Percentiles rank a stretch among this genome's conserved stretches.
Conservation (phyloP, 2,888 invertebrate species). For the Apeira syringaria region DNA sequence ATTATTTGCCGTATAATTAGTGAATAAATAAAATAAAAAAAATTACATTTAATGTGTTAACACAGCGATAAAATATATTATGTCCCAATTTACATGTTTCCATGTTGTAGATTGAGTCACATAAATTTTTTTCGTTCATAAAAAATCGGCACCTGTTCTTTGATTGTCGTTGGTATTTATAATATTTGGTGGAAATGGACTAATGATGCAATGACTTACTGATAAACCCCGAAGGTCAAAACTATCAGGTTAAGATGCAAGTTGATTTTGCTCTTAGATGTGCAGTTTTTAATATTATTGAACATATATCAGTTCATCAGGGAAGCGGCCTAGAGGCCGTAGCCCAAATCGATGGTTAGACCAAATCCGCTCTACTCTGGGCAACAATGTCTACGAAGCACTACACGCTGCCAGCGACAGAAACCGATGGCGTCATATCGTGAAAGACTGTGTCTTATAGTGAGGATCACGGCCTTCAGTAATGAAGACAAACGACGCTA, state of each 20-base stretch:
- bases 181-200: no score
- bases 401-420: no score
- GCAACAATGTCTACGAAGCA: no score
- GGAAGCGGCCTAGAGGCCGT: no score
- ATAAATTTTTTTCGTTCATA: slow-evolving; percentile 9
- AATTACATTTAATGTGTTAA: slow-evolving; percentile 9
- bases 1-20: slow-evolving; percentile 3
- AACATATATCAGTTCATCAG: no score
- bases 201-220: slow-evolving; percentile 15
- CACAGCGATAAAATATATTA: slow-evolving; percentile 12
- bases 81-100: slow-evolving; percentile 12
- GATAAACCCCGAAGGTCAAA: slow-evolving; percentile 13
- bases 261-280: slow-evolving; percentile 2
- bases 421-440: no score
- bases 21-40: background rate
- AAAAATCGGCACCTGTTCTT: slow-evolving; percentile 11
- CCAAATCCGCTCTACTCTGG: no score
- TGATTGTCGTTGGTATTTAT: slow-evolving; percentile 3
- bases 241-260: slow-evolving; percentile 11
- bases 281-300: background rate
- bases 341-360: no score
- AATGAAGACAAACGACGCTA: no score
- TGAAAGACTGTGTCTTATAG: no score
- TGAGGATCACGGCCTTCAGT: no score
- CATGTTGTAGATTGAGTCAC: slow-evolving; percentile 3